phyloP scores from a whole-genome alignment of 2,113 vertebrate genomes.

The Scatophagus argus region DNA sequence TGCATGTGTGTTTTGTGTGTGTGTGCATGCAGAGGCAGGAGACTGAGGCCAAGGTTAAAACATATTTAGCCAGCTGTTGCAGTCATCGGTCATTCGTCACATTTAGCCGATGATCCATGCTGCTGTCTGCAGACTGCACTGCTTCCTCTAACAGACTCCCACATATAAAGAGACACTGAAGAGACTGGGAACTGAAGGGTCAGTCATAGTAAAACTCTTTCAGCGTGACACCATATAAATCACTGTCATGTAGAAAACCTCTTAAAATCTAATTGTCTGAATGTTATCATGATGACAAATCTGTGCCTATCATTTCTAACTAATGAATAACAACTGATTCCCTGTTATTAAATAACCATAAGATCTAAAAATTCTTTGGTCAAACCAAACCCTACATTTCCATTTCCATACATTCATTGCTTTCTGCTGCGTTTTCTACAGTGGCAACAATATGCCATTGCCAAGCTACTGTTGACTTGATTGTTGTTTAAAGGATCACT shows the following conservation, averaged over 20 bases:
- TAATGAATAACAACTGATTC: background rate
- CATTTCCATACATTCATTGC: background rate
- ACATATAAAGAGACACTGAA: background rate
- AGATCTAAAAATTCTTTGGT: too few relatives aligned
- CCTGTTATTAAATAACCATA: too few relatives aligned
- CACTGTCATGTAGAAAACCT: background rate
- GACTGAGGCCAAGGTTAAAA: slow-evolving; percentile 60
- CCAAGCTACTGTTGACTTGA: too few relatives aligned
- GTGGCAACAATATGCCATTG: too few relatives aligned
- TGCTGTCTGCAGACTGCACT: slow-evolving; percentile 30
- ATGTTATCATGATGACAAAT: background rate
- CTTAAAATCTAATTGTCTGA: background rate
- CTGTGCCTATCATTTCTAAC: background rate
- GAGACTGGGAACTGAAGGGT: background rate
- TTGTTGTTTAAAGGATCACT: background rate
- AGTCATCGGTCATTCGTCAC: slow-evolving; percentile 40
- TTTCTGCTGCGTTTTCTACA: background rate
- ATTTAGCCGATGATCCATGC: slow-evolving; percentile 50
- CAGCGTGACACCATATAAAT: background rate
- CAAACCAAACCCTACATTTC: too few relatives aligned
- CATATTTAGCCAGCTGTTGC: slow-evolving; percentile 28
- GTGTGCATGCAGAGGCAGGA: background rate
- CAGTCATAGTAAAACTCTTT: background rate
- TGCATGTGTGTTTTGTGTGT: slow-evolving; percentile 12
- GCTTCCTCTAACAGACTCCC: background rate